phyloP scores from a whole-genome alignment of 2,113 vertebrate species.

The Paradisaea rubra region DNA sequence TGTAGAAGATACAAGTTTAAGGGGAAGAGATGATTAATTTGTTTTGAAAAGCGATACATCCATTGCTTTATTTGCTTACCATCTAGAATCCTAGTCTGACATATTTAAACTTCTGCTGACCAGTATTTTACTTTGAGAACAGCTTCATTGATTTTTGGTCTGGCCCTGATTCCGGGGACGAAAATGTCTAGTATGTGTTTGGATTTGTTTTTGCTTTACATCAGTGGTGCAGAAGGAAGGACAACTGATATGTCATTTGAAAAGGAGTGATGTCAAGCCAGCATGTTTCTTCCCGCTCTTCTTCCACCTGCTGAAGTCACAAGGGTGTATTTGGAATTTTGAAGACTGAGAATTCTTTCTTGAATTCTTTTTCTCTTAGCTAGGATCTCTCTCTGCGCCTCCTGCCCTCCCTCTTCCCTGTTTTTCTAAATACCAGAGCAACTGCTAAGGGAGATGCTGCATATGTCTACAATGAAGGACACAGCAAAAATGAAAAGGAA shows the following conservation, averaged over 20 bases:
- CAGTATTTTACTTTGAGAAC: neutral
- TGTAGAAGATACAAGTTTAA: neutral
- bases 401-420: neutral
- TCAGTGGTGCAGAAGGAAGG: neutral
- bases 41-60: neutral
- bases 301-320: neutral
- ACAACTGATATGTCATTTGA: neutral
- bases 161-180: neutral
- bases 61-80: neutral
- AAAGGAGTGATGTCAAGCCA: neutral
- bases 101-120: neutral
- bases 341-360: neutral
- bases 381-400: neutral
- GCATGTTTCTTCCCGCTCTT: neutral
- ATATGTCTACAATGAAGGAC: conserved; percentile 13
- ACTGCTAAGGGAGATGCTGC: neutral
- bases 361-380: neutral
- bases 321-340: neutral
- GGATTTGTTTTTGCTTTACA: neutral
- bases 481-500: conserved; percentile 35
- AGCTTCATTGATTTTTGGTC: conserved; percentile 8
- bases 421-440: neutral
- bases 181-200: neutral
- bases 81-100: neutral
- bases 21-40: neutral